Evolutionary conservation across 2,888 invertebrate genomes (phyloP).

Genomic region (Zhengitettix transpicula): DNA sequence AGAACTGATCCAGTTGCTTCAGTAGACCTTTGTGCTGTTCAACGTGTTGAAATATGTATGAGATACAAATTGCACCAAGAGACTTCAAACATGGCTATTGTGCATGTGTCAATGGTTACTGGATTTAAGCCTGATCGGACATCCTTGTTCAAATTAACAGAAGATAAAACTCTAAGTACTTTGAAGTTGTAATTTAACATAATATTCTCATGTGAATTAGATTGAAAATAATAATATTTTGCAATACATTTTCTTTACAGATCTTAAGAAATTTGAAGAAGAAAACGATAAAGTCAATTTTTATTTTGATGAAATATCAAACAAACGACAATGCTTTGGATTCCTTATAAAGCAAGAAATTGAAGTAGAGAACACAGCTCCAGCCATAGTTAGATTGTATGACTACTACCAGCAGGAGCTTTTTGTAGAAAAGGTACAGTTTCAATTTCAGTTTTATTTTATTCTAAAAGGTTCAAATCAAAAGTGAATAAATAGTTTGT

Average conservation of each 20-base stretch:
- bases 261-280: constrained; percentile 35
- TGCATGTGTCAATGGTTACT: constrained; percentile 44
- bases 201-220: constrained; percentile 22
- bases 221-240: neutral
- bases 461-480: neutral
- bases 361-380: constrained; percentile 29
- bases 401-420: constrained; percentile 47
- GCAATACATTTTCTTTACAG: constrained; percentile 19
- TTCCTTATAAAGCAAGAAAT: constrained; percentile 30
- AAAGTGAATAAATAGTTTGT: neutral
- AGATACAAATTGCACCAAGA: constrained; percentile 23
- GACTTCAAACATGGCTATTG: constrained; percentile 41
- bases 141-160: constrained; percentile 35
- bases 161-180: constrained; percentile 15
- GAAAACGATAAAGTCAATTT: constrained; percentile 30
- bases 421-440: constrained; percentile 33
- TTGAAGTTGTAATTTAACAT: constrained; percentile 21
- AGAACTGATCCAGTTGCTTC: constrained; percentile 26
- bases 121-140: constrained; percentile 43
- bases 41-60: constrained; percentile 13
- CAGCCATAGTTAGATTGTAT: constrained; percentile 37
- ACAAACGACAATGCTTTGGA: constrained; percentile 28
- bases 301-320: constrained; percentile 33
- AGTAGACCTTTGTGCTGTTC: constrained; percentile 22
- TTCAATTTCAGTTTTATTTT: neutral